These are phyloP conservation scores for Ammospiza nelsoni DNA, from an alignment of 2,113 vertebrate species.

Conservation along the genomic window DNA sequence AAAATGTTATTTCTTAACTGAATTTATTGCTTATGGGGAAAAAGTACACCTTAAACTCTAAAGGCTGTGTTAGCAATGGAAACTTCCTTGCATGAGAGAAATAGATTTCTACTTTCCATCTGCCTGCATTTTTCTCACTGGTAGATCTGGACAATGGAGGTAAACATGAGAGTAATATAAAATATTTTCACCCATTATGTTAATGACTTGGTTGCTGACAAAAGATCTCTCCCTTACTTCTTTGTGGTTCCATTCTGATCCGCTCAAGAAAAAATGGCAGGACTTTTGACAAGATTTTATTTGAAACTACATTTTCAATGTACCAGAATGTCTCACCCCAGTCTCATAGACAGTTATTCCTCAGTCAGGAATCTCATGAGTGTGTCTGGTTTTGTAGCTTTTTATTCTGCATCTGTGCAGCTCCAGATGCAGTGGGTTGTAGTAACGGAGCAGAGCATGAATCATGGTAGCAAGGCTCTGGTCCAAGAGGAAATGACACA, in stretches of 20 bases:
- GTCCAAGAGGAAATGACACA: conserved; percentile 10
- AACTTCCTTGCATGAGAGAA: neutral
- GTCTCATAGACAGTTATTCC: accelerated
- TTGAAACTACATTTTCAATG: neutral
- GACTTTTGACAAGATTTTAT: neutral
- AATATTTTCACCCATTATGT: neutral
- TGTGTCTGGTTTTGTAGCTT: neutral
- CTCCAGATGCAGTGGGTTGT: neutral
- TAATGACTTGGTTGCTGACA: neutral
- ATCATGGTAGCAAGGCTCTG: neutral
- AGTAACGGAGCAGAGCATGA: neutral
- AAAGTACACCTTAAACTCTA: neutral
- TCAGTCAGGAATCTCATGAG: neutral
- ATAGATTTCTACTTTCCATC: neutral
- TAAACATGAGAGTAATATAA: neutral
- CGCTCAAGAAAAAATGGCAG: neutral
- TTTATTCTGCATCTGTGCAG: neutral
- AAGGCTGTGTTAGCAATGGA: neutral
- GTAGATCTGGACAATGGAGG: neutral
- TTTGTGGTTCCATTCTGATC: neutral
- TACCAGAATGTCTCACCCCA: neutral
- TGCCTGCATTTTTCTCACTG: neutral
- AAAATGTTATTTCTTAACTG: neutral
- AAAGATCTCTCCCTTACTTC: neutral
- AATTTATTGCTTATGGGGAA: neutral